A percentile compares a stretch with the other conserved stretches of the same genome.
These are phyloP conservation scores for Zele albiditarsus DNA, from an alignment of 2,888 invertebrate genomes.

Conservation along the genomic window DNA sequence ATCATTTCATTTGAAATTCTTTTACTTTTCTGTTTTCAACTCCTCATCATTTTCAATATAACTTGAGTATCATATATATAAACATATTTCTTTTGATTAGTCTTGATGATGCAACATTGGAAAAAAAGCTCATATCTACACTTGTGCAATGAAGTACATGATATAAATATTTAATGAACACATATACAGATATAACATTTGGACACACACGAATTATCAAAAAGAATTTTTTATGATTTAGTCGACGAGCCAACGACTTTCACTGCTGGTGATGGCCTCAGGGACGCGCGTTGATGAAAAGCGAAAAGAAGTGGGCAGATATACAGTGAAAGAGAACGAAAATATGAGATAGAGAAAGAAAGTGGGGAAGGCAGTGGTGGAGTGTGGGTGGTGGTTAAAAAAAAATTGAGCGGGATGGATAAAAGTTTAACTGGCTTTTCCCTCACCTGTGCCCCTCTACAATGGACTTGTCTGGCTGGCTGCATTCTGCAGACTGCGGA, in stretches of 20 bases:
- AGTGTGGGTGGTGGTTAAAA: conserved; percentile 33
- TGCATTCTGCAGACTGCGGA: conserved; percentile 53
- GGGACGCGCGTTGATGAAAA: not conserved
- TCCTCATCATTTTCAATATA: not conserved
- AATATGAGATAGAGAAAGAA: conserved; percentile 28
- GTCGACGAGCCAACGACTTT: conserved; percentile 13
- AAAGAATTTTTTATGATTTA: conserved; percentile 48
- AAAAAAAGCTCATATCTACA: not conserved
- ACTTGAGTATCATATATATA: not conserved
- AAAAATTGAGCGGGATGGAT: conserved; percentile 41
- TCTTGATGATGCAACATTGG: not conserved
- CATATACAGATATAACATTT: not conserved
- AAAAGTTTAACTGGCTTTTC: conserved; percentile 53
- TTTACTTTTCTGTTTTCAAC: not conserved
- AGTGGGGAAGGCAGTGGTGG: not conserved
- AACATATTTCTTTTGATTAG: not conserved
- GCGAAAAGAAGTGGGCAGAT: not conserved
- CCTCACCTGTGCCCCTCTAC: conserved; percentile 38
- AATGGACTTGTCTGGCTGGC: conserved; percentile 51
- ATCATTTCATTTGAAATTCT: not conserved
- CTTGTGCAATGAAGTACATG: not conserved
- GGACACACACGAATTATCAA: conserved; percentile 44
- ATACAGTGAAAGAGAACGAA: not conserved
- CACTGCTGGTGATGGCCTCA: not conserved
- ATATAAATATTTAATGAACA: not conserved